Evolutionary conservation across 2,888 invertebrate species (phyloP), one percentile per base, ranked within the genome.

Genomic region (Chouioia cunea): DNA sequence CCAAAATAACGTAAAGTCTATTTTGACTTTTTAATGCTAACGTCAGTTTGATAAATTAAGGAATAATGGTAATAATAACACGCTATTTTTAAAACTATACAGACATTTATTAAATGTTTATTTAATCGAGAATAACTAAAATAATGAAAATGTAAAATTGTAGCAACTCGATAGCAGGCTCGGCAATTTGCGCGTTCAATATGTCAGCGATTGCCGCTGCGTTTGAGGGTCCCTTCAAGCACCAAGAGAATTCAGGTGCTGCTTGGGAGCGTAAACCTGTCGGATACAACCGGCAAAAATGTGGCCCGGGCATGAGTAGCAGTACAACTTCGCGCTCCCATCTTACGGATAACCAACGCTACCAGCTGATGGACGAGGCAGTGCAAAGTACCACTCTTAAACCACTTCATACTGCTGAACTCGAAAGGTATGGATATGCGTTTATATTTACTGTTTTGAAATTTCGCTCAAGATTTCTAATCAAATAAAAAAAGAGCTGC

Each of bases 141-240:
- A 52, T 8, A 23, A 18, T 27, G 14, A 1, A n/a, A 58, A 36
- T 16, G 18, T 10, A 1, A 36, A n/a, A n/a, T n/a, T 52, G 14
- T 85, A 91, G 92, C 63, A 96, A 96, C 83, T 93, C 95, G 81
- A 95, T 97, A 77, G 90, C 93, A 4, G 97, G 97, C 14, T 96
- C 97, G 46, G 97, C 97, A 0, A 91, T 97, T 4, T 97, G 97
- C 82, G 91, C 95, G 2, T 97, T 93, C 87, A 96, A 94, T 83
- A 89, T 97, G 87, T 89, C 92, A 0, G 89, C 95, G 0, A 92
- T 97, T 36, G 90, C 93, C 73, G 88, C 89, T 0, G 93, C 95
- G 0, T 97, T 97, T 81, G 90, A 91, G 64, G 97, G 97, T 0
- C 92, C 94, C 0, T 96, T 93, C 86, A 96, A 95, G 80, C 91